A percentile compares a stretch with the other conserved stretches of the same genome.
Evolutionary conservation across 2,113 vertebrate species (phyloP).

Genomic region (Phasianus colchicus): DNA sequence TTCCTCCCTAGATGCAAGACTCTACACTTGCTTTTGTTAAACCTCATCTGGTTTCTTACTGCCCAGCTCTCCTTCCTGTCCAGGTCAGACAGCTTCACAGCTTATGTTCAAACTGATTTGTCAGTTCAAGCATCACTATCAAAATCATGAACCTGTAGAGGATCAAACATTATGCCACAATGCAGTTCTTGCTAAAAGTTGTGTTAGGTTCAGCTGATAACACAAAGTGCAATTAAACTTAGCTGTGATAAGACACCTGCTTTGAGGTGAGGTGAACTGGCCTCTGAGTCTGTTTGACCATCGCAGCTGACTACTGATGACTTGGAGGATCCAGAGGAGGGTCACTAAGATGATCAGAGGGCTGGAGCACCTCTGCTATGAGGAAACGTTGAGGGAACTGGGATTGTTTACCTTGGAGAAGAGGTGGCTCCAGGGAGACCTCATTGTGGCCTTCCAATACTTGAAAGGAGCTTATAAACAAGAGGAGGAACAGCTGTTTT

Average conservation of each 20-base stretch:
- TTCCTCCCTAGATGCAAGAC: no score
- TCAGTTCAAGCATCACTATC: background rate
- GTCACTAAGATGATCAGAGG: background rate
- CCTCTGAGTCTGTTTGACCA: background rate
- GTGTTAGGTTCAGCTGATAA: background rate
- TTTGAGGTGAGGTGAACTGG: background rate
- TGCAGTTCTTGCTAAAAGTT: background rate
- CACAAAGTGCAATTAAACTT: background rate
- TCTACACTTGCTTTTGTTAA: no score
- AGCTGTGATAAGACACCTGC: background rate
- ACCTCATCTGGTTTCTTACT: no score
- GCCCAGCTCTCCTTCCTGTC: no score
- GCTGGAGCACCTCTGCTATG: background rate
- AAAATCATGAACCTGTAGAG: background rate
- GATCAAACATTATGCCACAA: background rate
- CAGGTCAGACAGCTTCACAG: no score
- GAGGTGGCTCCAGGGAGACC: no score
- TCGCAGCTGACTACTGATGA: background rate
- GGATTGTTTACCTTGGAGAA: no score
- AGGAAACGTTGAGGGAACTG: no score
- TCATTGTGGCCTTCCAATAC: no score
- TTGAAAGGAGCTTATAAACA: no score
- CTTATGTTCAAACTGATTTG: background rate
- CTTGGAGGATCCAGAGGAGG: background rate
- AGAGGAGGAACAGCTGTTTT: no score